Evolutionary conservation across 2,113 vertebrate species (phyloP).

Genomic region (Perca flavescens): DNA sequence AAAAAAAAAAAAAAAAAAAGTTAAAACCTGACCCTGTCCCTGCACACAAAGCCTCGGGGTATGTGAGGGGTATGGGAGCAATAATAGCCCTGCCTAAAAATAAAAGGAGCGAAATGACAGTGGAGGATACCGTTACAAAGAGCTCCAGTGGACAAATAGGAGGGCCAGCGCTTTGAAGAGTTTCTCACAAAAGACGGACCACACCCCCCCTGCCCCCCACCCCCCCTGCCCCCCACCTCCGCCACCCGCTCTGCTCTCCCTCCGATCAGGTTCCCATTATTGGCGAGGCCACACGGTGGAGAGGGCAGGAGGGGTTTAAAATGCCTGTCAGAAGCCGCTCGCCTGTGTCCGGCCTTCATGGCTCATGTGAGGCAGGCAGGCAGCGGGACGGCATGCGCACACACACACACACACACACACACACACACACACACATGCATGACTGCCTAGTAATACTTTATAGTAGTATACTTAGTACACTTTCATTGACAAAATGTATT

Average conservation of each 20-base stretch:
- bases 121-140: conserved; percentile 79
- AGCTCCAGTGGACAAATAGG: conserved; percentile 72
- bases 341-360: conserved; percentile 50
- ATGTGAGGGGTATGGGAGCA: conserved; percentile 66
- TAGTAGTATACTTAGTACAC: not conserved
- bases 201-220: conserved; percentile 14
- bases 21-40: conserved; percentile 70
- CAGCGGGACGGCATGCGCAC: not conserved
- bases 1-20: conserved; percentile 22
- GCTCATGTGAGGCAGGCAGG: conserved; percentile 7
- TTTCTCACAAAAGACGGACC: conserved; percentile 72
- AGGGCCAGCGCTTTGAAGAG: conserved; percentile 74
- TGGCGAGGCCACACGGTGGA: conserved; percentile 49
- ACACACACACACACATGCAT: not conserved
- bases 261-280: conserved; percentile 72
- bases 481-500: not conserved
- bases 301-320: conserved; percentile 68
- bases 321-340: conserved; percentile 63
- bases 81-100: conserved; percentile 78
- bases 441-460: not conserved
- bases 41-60: conserved; percentile 72
- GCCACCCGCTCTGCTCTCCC: conserved; percentile 38
- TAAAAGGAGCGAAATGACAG: conserved; percentile 82
- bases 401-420: not conserved
- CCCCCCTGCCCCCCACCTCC: not conserved